phyloP scores from a whole-genome alignment of 2,797 vertebrate genomes.

The Hippopotamyrus pictus region DNA sequence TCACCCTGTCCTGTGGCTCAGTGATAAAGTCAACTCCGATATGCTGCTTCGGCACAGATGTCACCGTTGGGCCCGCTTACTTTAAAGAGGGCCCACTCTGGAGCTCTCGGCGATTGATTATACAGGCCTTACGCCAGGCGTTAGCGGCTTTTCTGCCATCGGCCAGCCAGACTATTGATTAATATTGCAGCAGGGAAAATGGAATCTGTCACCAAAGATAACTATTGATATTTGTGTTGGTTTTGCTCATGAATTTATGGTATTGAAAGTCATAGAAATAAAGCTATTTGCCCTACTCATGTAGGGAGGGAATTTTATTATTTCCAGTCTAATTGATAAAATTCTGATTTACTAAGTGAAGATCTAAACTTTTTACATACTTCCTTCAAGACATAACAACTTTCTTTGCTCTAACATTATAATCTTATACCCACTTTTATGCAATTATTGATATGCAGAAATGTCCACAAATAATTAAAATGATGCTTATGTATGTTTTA shows the following conservation, averaged over 20 bases:
- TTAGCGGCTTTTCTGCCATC: conserved; percentile 56
- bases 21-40: not conserved
- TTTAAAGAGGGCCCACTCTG: not conserved
- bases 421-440: not conserved
- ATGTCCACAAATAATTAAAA: not conserved
- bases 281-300: not conserved
- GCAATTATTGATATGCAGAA: not conserved
- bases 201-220: conserved; percentile 53
- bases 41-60: not conserved
- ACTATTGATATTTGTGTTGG: conserved; percentile 57
- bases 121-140: conserved; percentile 57
- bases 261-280: not conserved
- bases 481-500: not conserved
- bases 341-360: not conserved
- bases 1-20: not conserved
- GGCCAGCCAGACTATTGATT: conserved; percentile 51
- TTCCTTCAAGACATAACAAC: not conserved
- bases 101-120: conserved; percentile 54
- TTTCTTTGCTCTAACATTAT: not conserved
- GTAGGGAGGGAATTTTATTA: not conserved
- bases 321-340: not conserved
- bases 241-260: conserved; percentile 47
- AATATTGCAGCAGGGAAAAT: conserved; percentile 50
- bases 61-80: not conserved
- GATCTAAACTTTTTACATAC: not conserved